Evolutionary conservation across 2,797 vertebrate species (phyloP).

Genomic region (Triplophysa bombifrons): DNA sequence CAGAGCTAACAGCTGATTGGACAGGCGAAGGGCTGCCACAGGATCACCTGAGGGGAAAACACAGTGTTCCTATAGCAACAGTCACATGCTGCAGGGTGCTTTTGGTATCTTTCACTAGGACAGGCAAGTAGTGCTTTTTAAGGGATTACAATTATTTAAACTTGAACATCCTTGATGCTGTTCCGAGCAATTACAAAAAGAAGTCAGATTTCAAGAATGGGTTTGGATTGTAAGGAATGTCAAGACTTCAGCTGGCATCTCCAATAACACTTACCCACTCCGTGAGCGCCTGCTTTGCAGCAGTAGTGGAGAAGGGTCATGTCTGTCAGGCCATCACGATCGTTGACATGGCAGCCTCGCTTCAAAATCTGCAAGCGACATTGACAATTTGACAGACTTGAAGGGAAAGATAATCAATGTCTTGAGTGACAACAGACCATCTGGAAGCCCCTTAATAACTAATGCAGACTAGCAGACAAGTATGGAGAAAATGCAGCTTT

Average conservation of each 20-base stretch:
- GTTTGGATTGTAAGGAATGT: not conserved
- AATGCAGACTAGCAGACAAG: not conserved
- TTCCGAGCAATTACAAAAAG: not conserved
- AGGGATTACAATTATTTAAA: not conserved
- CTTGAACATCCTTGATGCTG: not conserved
- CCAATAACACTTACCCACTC: conserved; percentile 79
- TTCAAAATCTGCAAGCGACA: conserved; percentile 82
- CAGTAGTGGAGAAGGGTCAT: conserved; percentile 94
- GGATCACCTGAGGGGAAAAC: conserved; percentile 80
- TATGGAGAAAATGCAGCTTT: conserved; percentile 9
- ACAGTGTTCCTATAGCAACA: not conserved
- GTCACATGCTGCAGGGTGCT: not conserved
- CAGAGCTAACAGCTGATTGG: conserved; percentile 82
- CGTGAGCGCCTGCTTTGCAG: conserved; percentile 93
- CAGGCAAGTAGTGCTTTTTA: not conserved
- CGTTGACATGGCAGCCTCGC: conserved; percentile 90
- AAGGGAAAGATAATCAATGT: not conserved
- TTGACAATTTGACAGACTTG: not conserved
- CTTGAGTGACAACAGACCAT: not conserved
- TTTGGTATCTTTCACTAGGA: not conserved
- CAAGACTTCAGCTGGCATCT: not conserved
- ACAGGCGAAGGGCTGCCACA: conserved; percentile 83
- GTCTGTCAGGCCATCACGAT: conserved; percentile 90
- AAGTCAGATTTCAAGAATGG: not conserved
- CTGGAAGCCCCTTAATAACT: not conserved